Conservation (phyloP, 2,888 invertebrate genomes). For the Acleris laterana region DNA sequence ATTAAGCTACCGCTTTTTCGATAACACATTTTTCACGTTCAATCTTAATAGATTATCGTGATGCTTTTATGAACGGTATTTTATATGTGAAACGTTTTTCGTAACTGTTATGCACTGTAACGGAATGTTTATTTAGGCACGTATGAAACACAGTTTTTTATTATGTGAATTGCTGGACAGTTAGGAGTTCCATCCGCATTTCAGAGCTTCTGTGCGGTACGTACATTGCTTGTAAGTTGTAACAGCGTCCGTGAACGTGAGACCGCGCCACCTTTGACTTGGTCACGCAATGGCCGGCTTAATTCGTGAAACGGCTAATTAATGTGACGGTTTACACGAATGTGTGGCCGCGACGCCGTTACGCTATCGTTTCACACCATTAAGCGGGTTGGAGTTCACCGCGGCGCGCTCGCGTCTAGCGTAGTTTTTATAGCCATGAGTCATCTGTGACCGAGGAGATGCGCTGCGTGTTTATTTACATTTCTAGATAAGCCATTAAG, state of each 20-base stretch:
- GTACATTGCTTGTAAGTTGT: constrained; percentile 20
- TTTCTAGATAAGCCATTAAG: background rate
- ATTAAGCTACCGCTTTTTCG: constrained; percentile 36
- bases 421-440: constrained; percentile 36
- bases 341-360: constrained; percentile 40
- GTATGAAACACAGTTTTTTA: constrained; percentile 44
- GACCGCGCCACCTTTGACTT: constrained; percentile 71
- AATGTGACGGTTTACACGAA: constrained; percentile 57
- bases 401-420: constrained; percentile 47
- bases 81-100: constrained; percentile 25
- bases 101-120: constrained; percentile 35
- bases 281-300: constrained; percentile 53
- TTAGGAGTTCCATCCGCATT: constrained; percentile 37
- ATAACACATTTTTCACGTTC: constrained; percentile 37
- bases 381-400: constrained; percentile 45
- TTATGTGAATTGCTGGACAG: constrained; percentile 43
- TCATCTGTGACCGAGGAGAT: constrained; percentile 29
- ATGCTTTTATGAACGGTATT: constrained; percentile 35
- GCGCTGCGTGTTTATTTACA: constrained; percentile 22
- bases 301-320: constrained; percentile 62
- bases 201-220: constrained; percentile 37
- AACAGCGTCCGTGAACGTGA: constrained; percentile 48
- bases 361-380: constrained; percentile 59
- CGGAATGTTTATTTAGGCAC: constrained; percentile 40
- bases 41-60: constrained; percentile 36